phyloP scores from a whole-genome alignment of 2,888 invertebrate genomes.

The Lepidocyrtoides sp. region DNA sequence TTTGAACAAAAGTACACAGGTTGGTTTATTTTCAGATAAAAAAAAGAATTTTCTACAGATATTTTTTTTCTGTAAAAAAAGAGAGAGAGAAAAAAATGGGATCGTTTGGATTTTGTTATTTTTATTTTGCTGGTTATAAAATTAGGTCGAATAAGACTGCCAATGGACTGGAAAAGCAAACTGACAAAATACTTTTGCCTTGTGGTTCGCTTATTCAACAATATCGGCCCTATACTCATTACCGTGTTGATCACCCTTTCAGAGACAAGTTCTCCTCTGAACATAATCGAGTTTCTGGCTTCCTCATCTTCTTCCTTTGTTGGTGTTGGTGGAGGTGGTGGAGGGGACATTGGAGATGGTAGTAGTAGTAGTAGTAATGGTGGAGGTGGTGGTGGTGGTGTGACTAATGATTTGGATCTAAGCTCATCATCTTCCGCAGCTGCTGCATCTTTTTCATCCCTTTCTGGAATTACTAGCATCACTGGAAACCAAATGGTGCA shows the following conservation, averaged over 20 bases:
- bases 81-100: neutral
- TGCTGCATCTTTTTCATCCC: neutral
- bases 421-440: conserved; percentile 41
- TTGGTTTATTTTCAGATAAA: neutral
- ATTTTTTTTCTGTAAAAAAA: neutral
- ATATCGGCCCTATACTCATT: conserved; percentile 61
- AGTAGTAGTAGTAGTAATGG: neutral
- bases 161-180: conserved; percentile 70
- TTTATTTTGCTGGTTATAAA: neutral
- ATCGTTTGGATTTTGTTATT: neutral
- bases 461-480: conserved; percentile 49
- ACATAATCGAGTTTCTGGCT: conserved; percentile 54
- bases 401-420: conserved; percentile 45
- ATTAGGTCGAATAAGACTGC: conserved; percentile 70
- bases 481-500: conserved; percentile 68
- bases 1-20: conserved; percentile 74
- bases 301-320: conserved; percentile 6
- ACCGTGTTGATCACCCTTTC: conserved; percentile 61
- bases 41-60: neutral
- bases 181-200: conserved; percentile 68
- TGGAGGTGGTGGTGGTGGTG: neutral
- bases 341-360: neutral
- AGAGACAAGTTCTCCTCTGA: conserved; percentile 53
- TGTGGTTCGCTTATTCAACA: conserved; percentile 57
- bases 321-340: too few species aligned